Percentiles rank a stretch among this genome's conserved stretches.
These are phyloP conservation scores for Microchirus variegatus DNA, from an alignment of 2,797 vertebrate genomes.

Conservation along the genomic window DNA sequence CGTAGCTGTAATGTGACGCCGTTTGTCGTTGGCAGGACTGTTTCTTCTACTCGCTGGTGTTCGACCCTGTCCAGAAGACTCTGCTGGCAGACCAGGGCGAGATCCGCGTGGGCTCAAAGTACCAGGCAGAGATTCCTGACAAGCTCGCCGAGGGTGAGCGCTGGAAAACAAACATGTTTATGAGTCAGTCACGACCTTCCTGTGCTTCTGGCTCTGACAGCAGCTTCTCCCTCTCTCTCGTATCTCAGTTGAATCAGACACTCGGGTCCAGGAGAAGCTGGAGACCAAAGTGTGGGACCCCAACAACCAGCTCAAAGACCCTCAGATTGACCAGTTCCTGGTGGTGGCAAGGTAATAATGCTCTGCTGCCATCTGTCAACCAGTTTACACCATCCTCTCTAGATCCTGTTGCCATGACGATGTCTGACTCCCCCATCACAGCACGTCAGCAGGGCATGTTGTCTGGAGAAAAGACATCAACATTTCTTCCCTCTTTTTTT, in stretches of 20 bases:
- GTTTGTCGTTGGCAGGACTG: conserved; percentile 82
- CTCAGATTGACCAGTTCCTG: conserved; percentile 96
- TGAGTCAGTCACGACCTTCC: background rate
- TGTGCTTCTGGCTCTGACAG: background rate
- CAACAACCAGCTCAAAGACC: conserved; percentile 92
- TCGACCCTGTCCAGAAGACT: conserved; percentile 95
- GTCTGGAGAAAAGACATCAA: conserved; percentile 4
- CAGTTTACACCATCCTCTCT: conserved; percentile 15
- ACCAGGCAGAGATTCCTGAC: conserved; percentile 94
- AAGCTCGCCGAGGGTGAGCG: conserved; percentile 87
- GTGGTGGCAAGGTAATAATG: conserved; percentile 94
- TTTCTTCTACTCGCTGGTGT: conserved; percentile 96
- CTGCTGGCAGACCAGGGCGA: conserved; percentile 93
- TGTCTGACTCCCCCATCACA: conserved; percentile 28
- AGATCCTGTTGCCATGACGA: conserved; percentile 48
- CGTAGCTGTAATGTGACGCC: background rate
- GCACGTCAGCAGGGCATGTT: conserved; percentile 11
- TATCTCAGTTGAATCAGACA: conserved; percentile 85
- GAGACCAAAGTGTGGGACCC: conserved; percentile 97
- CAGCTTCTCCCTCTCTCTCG: background rate
- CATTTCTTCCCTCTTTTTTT: background rate
- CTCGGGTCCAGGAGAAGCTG: conserved; percentile 91
- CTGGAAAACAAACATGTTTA: accelerated
- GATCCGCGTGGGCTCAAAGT: conserved; percentile 94
- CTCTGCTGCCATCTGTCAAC: conserved; percentile 40